phyloP scores from a whole-genome alignment of 1,140 invertebrate genomes.

The Gryon sp. region DNA sequence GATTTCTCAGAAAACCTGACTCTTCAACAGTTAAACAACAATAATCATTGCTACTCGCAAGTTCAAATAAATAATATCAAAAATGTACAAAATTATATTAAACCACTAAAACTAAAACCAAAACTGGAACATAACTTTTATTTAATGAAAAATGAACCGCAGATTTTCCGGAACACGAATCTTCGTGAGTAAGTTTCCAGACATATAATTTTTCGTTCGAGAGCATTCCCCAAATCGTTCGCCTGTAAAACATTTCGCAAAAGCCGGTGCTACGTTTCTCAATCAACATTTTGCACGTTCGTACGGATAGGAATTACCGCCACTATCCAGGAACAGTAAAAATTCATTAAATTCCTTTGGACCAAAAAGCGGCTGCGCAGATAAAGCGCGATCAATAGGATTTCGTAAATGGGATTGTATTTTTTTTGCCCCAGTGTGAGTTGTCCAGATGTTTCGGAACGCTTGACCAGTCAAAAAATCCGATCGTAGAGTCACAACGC shows the following conservation, averaged over 20 bases:
- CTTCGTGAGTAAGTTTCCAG: neutral
- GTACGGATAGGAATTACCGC: conserved; percentile 18
- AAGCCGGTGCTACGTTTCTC: neutral
- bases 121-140: too few species aligned
- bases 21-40: too few species aligned
- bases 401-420: conserved; percentile 65
- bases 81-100: too few species aligned
- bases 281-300: conserved; percentile 31
- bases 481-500: conserved; percentile 51
- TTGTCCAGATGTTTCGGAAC: conserved; percentile 58
- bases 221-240: conserved; percentile 29
- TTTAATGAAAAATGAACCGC: conserved; percentile 6
- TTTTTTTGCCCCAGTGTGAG: conserved; percentile 61
- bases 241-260: conserved; percentile 35
- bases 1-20: conserved; percentile 9
- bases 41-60: too few species aligned
- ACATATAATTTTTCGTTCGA: conserved; percentile 13
- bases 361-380: conserved; percentile 26
- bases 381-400: conserved; percentile 57
- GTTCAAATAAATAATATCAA: too few species aligned
- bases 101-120: too few species aligned
- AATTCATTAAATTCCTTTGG: conserved; percentile 53
- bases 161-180: neutral
- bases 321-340: conserved; percentile 41
- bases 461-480: conserved; percentile 37